A percentile compares a stretch with the other conserved stretches of the same genome.
Conservation (phyloP, 1,140 invertebrate genomes). For the Zaprionus ghesquierei region DNA sequence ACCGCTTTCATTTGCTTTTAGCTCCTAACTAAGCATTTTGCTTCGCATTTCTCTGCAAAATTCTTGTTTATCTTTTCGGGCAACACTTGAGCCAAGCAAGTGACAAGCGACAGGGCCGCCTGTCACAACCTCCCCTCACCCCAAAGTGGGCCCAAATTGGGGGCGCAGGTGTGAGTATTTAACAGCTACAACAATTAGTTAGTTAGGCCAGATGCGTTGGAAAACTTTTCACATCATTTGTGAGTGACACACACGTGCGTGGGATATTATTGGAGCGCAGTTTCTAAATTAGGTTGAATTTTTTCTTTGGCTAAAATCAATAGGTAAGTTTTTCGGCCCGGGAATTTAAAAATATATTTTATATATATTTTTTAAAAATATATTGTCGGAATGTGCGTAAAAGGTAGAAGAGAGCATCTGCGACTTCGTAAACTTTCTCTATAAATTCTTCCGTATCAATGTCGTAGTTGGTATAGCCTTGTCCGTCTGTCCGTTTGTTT, state of each 20-base stretch:
- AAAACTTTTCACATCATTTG: constrained; percentile 15
- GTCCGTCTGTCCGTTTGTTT: too few species aligned
- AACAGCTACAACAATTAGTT: constrained; percentile 69
- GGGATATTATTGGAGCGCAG: background rate
- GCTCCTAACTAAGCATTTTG: constrained; percentile 66
- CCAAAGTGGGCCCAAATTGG: background rate
- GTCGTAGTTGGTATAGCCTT: too few species aligned
- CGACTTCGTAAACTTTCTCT: too few species aligned
- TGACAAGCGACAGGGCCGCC: constrained; percentile 42
- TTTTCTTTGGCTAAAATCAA: background rate
- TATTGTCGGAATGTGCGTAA: too few species aligned
- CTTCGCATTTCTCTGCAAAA: constrained; percentile 37
- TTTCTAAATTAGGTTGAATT: constrained; percentile 17
- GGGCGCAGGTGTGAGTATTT: constrained; percentile 29
- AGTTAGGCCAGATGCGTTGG: background rate
- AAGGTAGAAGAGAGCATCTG: too few species aligned
- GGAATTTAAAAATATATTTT: too few species aligned
- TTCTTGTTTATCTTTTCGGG: constrained; percentile 70
- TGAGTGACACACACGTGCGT: background rate
- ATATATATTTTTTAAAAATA: too few species aligned
- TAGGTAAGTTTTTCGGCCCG: background rate
- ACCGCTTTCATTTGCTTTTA: constrained; percentile 73
- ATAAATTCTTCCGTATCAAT: too few species aligned
- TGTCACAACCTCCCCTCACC: too few species aligned
- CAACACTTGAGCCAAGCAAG: constrained; percentile 55